phyloP scores from a whole-genome alignment of 2,797 vertebrate species.

The Chromobotia macracanthus region DNA sequence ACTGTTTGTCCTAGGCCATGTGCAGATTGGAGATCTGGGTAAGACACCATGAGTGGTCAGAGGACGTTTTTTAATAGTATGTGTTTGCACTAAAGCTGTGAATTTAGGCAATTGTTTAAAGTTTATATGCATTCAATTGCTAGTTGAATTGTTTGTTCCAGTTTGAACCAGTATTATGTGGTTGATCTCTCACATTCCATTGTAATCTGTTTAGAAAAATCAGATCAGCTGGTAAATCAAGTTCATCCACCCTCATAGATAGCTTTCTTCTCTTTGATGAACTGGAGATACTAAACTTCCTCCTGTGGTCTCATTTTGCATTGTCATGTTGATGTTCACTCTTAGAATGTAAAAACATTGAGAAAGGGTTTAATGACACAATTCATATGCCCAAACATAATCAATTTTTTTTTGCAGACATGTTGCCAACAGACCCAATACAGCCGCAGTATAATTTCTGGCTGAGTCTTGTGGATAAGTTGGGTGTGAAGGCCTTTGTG shows the following conservation, averaged over 20 bases:
- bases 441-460: conserved; percentile 92
- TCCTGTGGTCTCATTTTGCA: not conserved
- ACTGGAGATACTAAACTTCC: not conserved
- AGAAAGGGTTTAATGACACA: not conserved
- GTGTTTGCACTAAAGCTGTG: no score
- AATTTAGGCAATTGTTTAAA: no score
- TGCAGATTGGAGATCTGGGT: conserved; percentile 94
- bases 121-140: not conserved
- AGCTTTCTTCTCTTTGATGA: not conserved
- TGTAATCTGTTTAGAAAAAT: not conserved
- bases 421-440: conserved; percentile 84
- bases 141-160: not conserved
- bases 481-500: conserved; percentile 91
- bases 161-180: not conserved
- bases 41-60: conserved; percentile 54
- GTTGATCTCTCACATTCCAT: not conserved
- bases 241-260: not conserved
- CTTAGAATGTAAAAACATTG: not conserved
- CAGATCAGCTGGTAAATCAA: not conserved
- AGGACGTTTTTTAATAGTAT: no score
- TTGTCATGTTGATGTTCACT: not conserved
- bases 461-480: conserved; percentile 90
- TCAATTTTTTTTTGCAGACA: conserved; percentile 70
- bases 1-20: conserved; percentile 91
- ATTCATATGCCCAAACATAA: not conserved